These are phyloP conservation scores for Micromussa lordhowensis DNA, from an alignment of 92 coral and sea anemone species.

Conservation along the genomic window DNA sequence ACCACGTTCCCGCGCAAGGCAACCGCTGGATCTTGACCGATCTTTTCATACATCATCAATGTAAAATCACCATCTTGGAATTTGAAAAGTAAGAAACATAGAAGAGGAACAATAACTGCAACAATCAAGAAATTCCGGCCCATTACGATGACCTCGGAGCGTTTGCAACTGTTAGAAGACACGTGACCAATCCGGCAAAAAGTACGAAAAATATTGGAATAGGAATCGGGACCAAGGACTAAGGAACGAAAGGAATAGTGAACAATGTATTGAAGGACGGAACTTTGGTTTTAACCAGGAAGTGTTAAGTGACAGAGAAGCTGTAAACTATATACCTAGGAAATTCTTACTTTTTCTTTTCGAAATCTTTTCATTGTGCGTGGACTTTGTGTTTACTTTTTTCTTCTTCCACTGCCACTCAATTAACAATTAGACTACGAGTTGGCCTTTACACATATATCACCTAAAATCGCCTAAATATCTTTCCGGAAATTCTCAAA, in stretches of 20 bases:
- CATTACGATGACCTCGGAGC: too few species aligned
- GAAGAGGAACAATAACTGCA: constrained; percentile 27
- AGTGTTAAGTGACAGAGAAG: too few species aligned
- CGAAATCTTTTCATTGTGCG: too few species aligned
- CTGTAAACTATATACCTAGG: too few species aligned
- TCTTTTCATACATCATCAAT: constrained; percentile 52
- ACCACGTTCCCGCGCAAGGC: constrained; percentile 48
- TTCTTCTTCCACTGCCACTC: too few species aligned
- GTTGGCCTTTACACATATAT: too few species aligned
- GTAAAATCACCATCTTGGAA: constrained; percentile 59
- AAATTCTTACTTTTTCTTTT: too few species aligned
- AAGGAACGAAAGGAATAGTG: background rate
- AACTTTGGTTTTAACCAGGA: too few species aligned
- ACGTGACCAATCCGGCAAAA: background rate
- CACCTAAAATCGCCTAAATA: too few species aligned
- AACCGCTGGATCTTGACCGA: constrained; percentile 58
- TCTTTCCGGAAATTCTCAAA: too few species aligned
- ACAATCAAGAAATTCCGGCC: constrained; percentile 2
- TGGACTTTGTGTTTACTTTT: too few species aligned
- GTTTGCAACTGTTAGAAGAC: background rate
- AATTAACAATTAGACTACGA: too few species aligned
- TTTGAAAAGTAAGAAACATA: constrained; percentile 24
- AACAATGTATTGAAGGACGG: background rate
- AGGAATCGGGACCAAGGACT: background rate
- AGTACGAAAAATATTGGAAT: background rate